These are phyloP conservation scores for Mayetiola destructor DNA, from an alignment of 2,888 invertebrate species.

Conservation along the genomic window DNA sequence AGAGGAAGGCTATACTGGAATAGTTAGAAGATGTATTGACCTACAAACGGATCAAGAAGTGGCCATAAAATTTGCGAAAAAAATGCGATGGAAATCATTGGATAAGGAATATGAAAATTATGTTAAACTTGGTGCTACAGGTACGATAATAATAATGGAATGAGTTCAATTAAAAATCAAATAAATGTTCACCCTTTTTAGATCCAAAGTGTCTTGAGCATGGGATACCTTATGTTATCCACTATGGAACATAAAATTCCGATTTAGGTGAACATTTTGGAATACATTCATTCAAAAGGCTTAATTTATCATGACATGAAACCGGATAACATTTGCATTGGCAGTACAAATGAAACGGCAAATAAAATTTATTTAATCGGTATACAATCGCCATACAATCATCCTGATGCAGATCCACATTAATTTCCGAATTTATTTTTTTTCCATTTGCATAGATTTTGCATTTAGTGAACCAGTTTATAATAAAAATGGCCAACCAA, in stretches of 20 bases:
- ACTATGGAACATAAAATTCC: not conserved
- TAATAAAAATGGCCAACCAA: not conserved
- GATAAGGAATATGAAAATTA: not conserved
- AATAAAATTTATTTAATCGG: not conserved
- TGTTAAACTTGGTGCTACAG: not conserved
- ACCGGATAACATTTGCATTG: not conserved
- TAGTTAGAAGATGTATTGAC: not conserved
- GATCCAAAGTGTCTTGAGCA: no score
- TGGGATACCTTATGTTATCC: no score
- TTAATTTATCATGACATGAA: not conserved
- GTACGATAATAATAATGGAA: not conserved
- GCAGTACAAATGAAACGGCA: not conserved
- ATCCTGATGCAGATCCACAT: no score
- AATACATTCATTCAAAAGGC: conserved; percentile 5
- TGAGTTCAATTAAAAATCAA: not conserved
- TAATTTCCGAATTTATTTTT: no score
- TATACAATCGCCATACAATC: no score
- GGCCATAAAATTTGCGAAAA: not conserved
- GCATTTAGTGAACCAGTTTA: not conserved
- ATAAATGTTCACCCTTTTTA: not conserved
- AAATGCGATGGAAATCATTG: not conserved
- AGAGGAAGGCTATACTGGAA: not conserved
- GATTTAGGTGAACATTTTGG: not conserved
- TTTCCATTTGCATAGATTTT: no score
- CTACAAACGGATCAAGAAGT: not conserved